A percentile compares a stretch with the other conserved stretches of the same genome.
These are phyloP conservation scores for Pycnonotus jocosus DNA, from an alignment of 2,113 vertebrate genomes.

Conservation along the genomic window DNA sequence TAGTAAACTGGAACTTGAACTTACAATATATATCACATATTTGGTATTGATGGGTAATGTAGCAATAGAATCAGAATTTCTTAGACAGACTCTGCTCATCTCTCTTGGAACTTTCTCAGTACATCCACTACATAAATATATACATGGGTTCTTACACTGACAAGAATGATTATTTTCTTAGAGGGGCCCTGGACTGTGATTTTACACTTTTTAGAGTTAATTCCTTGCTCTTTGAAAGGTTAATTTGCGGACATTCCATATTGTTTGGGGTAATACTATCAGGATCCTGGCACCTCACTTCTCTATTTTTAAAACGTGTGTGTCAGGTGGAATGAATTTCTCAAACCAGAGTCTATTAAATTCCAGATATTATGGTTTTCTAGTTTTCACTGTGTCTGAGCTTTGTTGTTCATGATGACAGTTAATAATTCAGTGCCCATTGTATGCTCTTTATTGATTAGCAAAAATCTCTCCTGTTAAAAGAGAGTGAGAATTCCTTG, in stretches of 20 bases:
- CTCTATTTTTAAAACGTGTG: background rate
- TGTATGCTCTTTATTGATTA: background rate
- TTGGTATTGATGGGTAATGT: background rate
- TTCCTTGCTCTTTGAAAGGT: background rate
- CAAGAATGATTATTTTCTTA: background rate
- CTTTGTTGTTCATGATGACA: background rate
- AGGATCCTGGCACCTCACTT: background rate
- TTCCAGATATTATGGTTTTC: background rate
- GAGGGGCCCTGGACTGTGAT: rapidly evolving
- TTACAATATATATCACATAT: background rate
- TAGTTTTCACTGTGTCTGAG: background rate
- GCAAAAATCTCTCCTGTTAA: background rate
- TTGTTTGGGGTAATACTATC: background rate
- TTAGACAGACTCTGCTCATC: background rate
- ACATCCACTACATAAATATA: background rate
- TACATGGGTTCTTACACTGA: background rate
- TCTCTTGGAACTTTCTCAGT: background rate
- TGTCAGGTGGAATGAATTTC: background rate
- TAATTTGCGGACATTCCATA: background rate
- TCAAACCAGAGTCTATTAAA: background rate
- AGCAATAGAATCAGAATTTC: background rate
- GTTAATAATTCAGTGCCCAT: background rate
- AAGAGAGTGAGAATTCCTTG: background rate
- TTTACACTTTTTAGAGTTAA: background rate
- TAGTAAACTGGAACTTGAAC: background rate